Percentiles rank a stretch among this genome's conserved stretches.
Conservation (phyloP, 35 echinoderm and acorn worm genomes). For the Diadema setosum region DNA sequence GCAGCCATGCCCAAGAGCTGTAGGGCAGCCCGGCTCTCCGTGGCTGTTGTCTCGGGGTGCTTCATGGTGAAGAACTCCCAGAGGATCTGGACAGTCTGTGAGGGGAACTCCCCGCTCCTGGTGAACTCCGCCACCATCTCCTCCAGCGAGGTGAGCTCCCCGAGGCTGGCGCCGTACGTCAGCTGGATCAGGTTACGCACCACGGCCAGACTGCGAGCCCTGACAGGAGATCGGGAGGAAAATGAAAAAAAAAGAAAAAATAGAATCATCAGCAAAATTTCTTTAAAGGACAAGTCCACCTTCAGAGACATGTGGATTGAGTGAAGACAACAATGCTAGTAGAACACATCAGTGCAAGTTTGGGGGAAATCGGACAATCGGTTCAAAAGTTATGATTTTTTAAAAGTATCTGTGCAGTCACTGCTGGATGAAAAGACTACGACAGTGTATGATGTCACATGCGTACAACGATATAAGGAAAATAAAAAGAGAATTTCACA, state of each 20-base stretch:
- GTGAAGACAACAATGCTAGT: too few species aligned
- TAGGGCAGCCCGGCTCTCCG: conserved; percentile 77
- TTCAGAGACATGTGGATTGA: too few species aligned
- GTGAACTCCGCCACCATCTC: conserved; percentile 88
- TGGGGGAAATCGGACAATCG: too few species aligned
- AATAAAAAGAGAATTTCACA: too few species aligned
- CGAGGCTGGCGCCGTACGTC: conserved; percentile 83
- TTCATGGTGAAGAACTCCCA: conserved; percentile 97
- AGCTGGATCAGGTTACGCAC: conserved; percentile 83
- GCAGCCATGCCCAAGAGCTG: conserved; percentile 90
- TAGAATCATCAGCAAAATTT: not conserved
- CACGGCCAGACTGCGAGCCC: conserved; percentile 59
- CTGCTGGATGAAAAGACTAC: too few species aligned
- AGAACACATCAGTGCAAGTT: too few species aligned
- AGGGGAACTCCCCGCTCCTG: conserved; percentile 56
- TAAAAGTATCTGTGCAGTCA: too few species aligned
- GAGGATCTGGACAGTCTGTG: conserved; percentile 81
- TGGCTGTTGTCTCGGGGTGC: conserved; percentile 49
- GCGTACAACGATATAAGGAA: too few species aligned
- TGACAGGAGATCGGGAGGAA: not conserved
- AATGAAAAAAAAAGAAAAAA: not conserved
- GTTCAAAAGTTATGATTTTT: too few species aligned
- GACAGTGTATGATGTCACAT: too few species aligned
- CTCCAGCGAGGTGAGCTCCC: conserved; percentile 89
- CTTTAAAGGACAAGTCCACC: too few species aligned